phyloP scores from a whole-genome alignment of 2,888 invertebrate genomes.

The Amphiduros pacificus region DNA sequence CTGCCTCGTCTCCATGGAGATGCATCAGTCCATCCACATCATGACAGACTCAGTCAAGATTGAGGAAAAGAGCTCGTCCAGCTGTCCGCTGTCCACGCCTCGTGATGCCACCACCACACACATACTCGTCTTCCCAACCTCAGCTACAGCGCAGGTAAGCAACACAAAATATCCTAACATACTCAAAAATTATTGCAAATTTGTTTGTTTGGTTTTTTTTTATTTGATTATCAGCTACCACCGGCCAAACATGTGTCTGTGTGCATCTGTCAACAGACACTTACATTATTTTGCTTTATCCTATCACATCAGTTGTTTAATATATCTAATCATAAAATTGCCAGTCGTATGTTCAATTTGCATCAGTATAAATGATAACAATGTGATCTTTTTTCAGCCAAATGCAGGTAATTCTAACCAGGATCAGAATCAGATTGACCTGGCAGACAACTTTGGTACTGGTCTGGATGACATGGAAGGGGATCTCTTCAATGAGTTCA shows the following conservation, averaged over 20 bases:
- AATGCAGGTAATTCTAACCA: slow-evolving; percentile 4
- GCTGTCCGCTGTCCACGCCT: slow-evolving; percentile 78
- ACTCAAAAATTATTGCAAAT: no score
- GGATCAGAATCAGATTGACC: slow-evolving; percentile 11
- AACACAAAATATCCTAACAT: background rate
- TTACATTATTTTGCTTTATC: no score
- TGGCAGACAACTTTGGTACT: background rate
- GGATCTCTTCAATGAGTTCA: slow-evolving; percentile 4
- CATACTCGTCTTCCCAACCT: slow-evolving; percentile 97
- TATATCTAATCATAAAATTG: no score
- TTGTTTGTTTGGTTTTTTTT: no score
- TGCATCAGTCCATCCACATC: slow-evolving; percentile 77
- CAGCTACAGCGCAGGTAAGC: slow-evolving; percentile 53
- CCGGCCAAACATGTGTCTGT: no score
- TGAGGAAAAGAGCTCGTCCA: slow-evolving; percentile 54
- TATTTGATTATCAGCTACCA: no score
- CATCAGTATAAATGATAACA: no score
- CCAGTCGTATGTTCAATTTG: no score
- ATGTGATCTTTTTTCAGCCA: no score
- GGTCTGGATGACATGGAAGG: background rate
- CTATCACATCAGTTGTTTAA: no score
- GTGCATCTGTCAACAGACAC: no score
- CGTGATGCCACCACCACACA: slow-evolving; percentile 96
- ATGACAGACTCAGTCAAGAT: slow-evolving; percentile 56
- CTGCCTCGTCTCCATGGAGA: slow-evolving; percentile 95